Base-by-base conservation (phyloP, 2,888 invertebrate species). In the Resseliella maxima region DNA sequence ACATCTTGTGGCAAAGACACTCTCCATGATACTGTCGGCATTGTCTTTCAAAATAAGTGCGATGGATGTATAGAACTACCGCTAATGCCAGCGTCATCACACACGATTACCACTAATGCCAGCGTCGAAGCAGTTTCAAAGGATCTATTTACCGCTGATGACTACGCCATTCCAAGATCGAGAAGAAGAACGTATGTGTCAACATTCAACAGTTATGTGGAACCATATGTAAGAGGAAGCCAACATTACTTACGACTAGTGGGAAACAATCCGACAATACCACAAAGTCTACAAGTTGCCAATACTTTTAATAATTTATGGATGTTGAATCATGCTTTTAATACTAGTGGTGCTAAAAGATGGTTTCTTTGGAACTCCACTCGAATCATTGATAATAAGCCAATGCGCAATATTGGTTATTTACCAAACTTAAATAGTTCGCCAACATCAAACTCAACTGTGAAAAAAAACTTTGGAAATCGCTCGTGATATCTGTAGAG, bases 1-100 rank as follows among this genome's bases (percentile, higher is more conserved):
- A 90, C 90, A 5, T n/a, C 59, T 12, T 88, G 83, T 87, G 89
- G 89, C 6, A 90, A 90, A 87, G 89, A 89, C 64, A 90, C 89
- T 0, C 86, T 90, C 85, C 90, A 90, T 87, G 89, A 90, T 87
- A 90, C 89, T 0, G 89, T 90, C 18, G 88, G 89, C 83, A 89
- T 89, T 38, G 88, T 89, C 41, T 89, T 88, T 87, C 89, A 90
- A 88, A 87, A 88, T 45, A n/a, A n/a, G n/a, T n/a, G n/a, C n/a
- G n/a, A n/a, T n/a, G n/a, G n/a, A n/a, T n/a, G n/a, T n/a, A n/a
- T n/a, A n/a, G n/a, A n/a, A n/a, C n/a, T n/a, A n/a, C n/a, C n/a
- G n/a, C n/a, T n/a, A n/a, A n/a, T n/a, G n/a, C n/a, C n/a, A n/a
- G n/a, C n/a, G n/a, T n/a, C n/a, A n/a, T n/a, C n/a, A n/a, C n/a